phyloP scores from a whole-genome alignment of 2,113 vertebrate species.

The Naja naja region DNA sequence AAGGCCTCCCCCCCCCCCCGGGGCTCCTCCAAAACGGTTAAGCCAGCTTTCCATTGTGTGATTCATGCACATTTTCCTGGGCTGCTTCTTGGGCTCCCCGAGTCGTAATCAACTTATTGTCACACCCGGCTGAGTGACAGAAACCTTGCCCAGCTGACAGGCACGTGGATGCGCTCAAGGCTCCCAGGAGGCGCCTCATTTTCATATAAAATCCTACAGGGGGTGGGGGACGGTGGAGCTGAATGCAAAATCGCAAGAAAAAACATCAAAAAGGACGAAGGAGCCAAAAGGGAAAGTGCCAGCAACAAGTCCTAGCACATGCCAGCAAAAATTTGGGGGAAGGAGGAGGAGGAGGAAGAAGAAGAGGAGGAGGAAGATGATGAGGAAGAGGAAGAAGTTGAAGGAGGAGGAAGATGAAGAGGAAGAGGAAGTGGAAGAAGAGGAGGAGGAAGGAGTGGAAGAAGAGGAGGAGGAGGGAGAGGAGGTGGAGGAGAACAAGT shows the following conservation, averaged over 20 bases:
- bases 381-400: too few relatives aligned
- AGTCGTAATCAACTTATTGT: conserved; percentile 55
- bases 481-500: too few relatives aligned
- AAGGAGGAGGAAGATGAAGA: rapidly evolving
- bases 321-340: conserved; percentile 40
- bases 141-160: conserved; percentile 61
- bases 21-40: conserved; percentile 30
- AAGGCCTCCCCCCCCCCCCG: neutral
- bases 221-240: conserved; percentile 20
- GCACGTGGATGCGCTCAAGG: conserved; percentile 55
- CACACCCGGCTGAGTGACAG: conserved; percentile 54
- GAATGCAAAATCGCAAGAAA: conserved; percentile 31
- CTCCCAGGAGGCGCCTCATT: conserved; percentile 64
- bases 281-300: conserved; percentile 40
- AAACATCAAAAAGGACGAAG: conserved; percentile 39
- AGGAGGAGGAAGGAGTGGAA: too few relatives aligned
- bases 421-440: too few relatives aligned
- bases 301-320: neutral
- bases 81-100: conserved; percentile 58
- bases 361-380: too few relatives aligned
- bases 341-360: too few relatives aligned
- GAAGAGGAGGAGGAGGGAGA: too few relatives aligned
- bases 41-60: conserved; percentile 37
- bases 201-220: conserved; percentile 66
- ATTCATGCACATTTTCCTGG: conserved; percentile 56